phyloP scores from a whole-genome alignment of 2,113 vertebrate species.

The Trogon surrucura region DNA sequence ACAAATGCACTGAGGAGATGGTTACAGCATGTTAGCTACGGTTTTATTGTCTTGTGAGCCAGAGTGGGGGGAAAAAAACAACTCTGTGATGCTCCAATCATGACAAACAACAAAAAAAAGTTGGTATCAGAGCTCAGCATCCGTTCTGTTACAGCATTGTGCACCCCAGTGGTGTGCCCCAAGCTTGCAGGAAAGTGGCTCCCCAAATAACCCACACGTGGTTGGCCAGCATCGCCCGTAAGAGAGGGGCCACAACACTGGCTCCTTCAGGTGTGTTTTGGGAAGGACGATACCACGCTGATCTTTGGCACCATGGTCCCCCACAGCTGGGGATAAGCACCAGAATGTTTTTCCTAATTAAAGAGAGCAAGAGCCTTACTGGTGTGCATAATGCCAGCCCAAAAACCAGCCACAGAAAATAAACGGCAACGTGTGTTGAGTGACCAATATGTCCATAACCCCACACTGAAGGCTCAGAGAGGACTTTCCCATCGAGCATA shows the following conservation, averaged over 20 bases:
- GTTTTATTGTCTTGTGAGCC: accelerated
- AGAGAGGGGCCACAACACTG: accelerated
- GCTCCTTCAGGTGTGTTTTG: not conserved
- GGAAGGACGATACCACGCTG: accelerated
- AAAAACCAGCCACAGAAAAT: not conserved
- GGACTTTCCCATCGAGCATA: accelerated
- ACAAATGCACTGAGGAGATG: accelerated
- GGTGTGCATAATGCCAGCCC: not conserved
- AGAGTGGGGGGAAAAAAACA: accelerated
- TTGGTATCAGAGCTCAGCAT: accelerated
- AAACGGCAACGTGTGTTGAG: not conserved
- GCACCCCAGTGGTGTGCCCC: accelerated
- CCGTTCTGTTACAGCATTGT: not conserved
- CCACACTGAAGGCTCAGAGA: accelerated
- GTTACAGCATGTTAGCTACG: not conserved
- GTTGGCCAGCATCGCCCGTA: not conserved
- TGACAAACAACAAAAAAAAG: not conserved
- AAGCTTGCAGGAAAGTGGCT: not conserved
- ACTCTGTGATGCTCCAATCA: not conserved
- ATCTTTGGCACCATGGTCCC: not conserved
- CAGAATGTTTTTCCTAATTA: too few species aligned
- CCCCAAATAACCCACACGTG: not conserved
- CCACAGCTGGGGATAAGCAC: accelerated
- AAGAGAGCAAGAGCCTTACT: not conserved
- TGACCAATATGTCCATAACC: accelerated